A percentile compares a stretch with the other conserved stretches of the same genome.
Conservation (phyloP, 2,888 invertebrate genomes). For the Acanthococcus lagerstroemiae region DNA sequence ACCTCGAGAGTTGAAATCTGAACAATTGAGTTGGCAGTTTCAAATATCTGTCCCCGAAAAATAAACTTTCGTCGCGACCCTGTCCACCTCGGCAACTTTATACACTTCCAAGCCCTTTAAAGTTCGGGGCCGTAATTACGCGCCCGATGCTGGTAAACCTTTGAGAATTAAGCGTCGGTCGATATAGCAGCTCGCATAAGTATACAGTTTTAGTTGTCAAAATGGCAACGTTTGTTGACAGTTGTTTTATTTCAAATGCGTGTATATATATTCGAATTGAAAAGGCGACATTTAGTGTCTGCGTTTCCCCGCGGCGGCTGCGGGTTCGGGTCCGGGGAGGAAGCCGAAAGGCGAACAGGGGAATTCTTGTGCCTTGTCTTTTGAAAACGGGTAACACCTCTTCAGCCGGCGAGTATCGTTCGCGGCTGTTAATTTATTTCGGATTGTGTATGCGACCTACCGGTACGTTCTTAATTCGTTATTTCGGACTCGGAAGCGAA, state of each 20-base stretch:
- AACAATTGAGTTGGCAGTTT: too few species aligned
- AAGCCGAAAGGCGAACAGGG: background rate
- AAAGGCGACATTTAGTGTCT: constrained; percentile 26
- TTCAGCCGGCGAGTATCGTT: background rate
- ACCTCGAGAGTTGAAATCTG: too few species aligned
- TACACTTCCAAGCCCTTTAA: too few species aligned
- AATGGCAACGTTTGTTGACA: constrained; percentile 29
- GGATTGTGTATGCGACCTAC: background rate
- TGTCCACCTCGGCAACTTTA: too few species aligned
- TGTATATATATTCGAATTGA: constrained; percentile 7
- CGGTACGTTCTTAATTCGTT: background rate
- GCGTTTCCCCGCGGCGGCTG: background rate
- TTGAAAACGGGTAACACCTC: background rate
- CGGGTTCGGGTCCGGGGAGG: background rate
- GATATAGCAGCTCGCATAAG: too few species aligned
- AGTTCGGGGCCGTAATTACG: too few species aligned
- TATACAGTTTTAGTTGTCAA: too few species aligned
- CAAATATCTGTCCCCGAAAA: too few species aligned
- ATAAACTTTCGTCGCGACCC: too few species aligned
- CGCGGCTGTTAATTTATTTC: background rate
- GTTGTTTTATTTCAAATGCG: constrained; percentile 26
- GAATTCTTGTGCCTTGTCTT: background rate
- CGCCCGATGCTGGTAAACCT: too few species aligned
- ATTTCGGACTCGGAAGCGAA: background rate
- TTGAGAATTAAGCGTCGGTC: too few species aligned